Evolutionary conservation across 2,888 invertebrate genomes (phyloP).

Genomic region (Gonocerus acuteangulatus): DNA sequence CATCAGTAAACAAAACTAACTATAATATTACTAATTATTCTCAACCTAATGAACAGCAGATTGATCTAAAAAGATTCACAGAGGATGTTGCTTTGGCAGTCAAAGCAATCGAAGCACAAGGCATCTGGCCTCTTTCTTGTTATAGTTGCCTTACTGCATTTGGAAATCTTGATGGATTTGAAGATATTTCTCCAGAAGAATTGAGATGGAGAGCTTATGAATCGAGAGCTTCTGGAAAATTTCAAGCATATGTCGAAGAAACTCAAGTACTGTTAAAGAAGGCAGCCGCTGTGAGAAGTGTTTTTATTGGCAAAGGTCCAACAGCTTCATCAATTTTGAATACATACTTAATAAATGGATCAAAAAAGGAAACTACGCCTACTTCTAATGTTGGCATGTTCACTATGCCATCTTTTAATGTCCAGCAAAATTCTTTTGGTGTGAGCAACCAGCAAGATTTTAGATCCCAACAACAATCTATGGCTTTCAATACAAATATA

Average conservation of each 20-base stretch:
- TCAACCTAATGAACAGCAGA: not conserved
- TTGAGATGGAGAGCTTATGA: conserved; percentile 26
- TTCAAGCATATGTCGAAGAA: conserved; percentile 5
- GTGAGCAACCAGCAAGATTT: not conserved
- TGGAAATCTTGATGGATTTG: conserved; percentile 29
- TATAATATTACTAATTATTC: not conserved
- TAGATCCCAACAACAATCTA: not conserved
- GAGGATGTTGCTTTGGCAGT: conserved; percentile 4
- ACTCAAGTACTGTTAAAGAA: not conserved
- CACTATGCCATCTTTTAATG: not conserved
- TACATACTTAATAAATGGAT: conserved; percentile 6
- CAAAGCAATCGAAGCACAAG: conserved; percentile 9
- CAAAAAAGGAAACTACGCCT: not conserved
- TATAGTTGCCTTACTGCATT: conserved; percentile 5
- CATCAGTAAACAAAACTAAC: not conserved
- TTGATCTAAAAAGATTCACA: not conserved
- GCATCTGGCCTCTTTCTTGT: conserved; percentile 31
- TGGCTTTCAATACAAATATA: conserved; percentile 5
- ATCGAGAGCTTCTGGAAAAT: not conserved
- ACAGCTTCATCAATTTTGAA: not conserved
- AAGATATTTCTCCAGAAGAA: conserved; percentile 32
- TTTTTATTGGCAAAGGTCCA: conserved; percentile 10
- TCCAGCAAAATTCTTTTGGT: conserved; percentile 7
- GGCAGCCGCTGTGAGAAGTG: not conserved
- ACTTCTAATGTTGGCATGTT: not conserved